Percentiles rank a stretch among this genome's conserved stretches.
phyloP scores from a whole-genome alignment of 2,888 invertebrate genomes.

The Lymantria monacha region DNA sequence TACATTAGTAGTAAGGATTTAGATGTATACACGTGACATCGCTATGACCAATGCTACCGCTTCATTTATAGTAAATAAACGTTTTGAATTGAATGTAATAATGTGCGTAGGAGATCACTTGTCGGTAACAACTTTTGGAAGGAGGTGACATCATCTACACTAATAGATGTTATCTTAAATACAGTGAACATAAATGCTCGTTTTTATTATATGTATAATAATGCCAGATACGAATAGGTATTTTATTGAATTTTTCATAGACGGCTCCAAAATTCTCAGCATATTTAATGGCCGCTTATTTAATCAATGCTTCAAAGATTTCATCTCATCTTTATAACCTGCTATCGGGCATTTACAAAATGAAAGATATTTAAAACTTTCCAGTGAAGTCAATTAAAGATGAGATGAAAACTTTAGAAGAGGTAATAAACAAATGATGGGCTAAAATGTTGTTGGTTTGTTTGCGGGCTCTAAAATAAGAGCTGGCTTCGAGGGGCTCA shows the following conservation, averaged over 20 bases:
- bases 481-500: slow-evolving; percentile 51
- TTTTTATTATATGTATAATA: neutral
- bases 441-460: slow-evolving; percentile 72
- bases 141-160: slow-evolving; percentile 31
- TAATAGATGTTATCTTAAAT: neutral
- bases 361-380: slow-evolving; percentile 49
- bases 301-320: slow-evolving; percentile 16
- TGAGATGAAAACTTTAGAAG: slow-evolving; percentile 55
- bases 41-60: slow-evolving; percentile 32
- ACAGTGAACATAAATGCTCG: neutral
- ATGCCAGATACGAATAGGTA: too few relatives aligned
- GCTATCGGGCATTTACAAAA: slow-evolving; percentile 19
- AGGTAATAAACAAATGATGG: slow-evolving; percentile 66
- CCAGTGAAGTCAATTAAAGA: slow-evolving; percentile 54
- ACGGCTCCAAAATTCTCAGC: too few relatives aligned
- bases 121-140: slow-evolving; percentile 24
- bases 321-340: slow-evolving; percentile 11
- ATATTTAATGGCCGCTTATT: slow-evolving; percentile 3
- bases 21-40: slow-evolving; percentile 26
- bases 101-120: slow-evolving; percentile 52
- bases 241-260: too few relatives aligned
- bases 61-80: slow-evolving; percentile 30
- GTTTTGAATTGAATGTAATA: slow-evolving; percentile 55
- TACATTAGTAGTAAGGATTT: slow-evolving; percentile 14
- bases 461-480: slow-evolving; percentile 74